Base-by-base conservation (phyloP, 2,888 invertebrate species). In the Steinernema hermaphroditum region DNA sequence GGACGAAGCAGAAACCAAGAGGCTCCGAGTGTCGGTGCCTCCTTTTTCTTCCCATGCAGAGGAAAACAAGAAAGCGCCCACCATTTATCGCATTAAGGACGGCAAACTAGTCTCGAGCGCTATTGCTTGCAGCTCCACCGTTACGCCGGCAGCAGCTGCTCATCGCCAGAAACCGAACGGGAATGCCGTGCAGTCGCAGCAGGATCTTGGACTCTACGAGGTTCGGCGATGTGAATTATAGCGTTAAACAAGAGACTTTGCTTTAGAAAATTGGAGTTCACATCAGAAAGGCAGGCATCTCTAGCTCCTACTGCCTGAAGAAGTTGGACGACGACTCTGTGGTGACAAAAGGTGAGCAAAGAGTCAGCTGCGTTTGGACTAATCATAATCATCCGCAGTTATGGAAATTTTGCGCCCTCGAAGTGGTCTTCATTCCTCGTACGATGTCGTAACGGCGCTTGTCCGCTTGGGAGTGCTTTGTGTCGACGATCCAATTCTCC, bases 401-500 rank as follows among this genome's bases (percentile, higher is more conserved):
- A 54, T 22, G 9, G 54, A 54, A 16, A 54, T 54, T 6, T 4
- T 54, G 27, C 22, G 54, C 2, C 46, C 46, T 4, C 46, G 46
- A 9, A 46, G 46, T 16, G 54, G 54, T 22, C 22, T 19, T 6
- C 54, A 54, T 54, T 54, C 54, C 6, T 54, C 54, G 4, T 54
- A 54, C 27, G 54, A 54, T 27, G 54, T 54, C 24, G 54, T 54
- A 6, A 54, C 54, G 27, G 54, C 54, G 8, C 27, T 54, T 2
- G 54, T 54, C 12, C 54, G 54, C 6, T 27, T 54, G 2, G 54
- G 54, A 12, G 54, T 54, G 24, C 54, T 54, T 6, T 54, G 54
- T 16, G 54, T 54, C 24, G 54, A 54, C 27, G 27, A 54, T 27
- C 54, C 54, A 2, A 22, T 27, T 4, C 22, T 54, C 6, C 22